Percentiles rank a stretch among this genome's conserved stretches.
Evolutionary conservation across 1,140 invertebrate species (phyloP).

Genomic region (Polypedilum vanderplanki): DNA sequence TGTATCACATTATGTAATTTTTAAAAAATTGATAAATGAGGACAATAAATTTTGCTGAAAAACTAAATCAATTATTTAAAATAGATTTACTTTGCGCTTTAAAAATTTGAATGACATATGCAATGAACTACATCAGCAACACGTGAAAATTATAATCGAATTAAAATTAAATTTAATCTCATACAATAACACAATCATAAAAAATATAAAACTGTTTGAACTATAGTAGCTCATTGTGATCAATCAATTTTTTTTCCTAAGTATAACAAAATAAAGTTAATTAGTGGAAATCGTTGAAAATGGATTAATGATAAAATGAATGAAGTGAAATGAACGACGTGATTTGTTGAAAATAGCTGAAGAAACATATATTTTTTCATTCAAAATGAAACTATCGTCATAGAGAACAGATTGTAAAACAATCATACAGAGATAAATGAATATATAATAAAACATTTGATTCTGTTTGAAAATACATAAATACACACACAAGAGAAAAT

Average conservation of each 20-base stretch:
- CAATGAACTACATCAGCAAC: background rate
- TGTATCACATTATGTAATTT: background rate
- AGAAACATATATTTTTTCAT: no score
- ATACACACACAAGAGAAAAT: no score
- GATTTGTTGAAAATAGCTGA: no score
- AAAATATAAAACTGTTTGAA: background rate
- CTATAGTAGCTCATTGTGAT: constrained; percentile 4
- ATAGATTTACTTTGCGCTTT: background rate
- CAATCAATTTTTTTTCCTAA: background rate
- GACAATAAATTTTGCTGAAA: background rate
- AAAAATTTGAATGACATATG: background rate
- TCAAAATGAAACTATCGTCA: no score
- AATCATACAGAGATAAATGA: no score
- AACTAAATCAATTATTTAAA: background rate
- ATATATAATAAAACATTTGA: no score
- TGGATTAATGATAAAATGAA: no score
- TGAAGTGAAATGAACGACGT: no score
- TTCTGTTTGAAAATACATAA: no score
- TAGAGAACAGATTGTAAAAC: no score
- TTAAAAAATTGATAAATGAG: background rate
- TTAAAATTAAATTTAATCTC: no score
- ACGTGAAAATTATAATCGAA: background rate
- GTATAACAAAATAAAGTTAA: background rate
- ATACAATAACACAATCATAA: background rate
- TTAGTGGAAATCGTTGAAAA: no score